Percentiles rank a stretch among this genome's conserved stretches.
Conservation (phyloP, 2,888 invertebrate genomes). For the Spisula solida region DNA sequence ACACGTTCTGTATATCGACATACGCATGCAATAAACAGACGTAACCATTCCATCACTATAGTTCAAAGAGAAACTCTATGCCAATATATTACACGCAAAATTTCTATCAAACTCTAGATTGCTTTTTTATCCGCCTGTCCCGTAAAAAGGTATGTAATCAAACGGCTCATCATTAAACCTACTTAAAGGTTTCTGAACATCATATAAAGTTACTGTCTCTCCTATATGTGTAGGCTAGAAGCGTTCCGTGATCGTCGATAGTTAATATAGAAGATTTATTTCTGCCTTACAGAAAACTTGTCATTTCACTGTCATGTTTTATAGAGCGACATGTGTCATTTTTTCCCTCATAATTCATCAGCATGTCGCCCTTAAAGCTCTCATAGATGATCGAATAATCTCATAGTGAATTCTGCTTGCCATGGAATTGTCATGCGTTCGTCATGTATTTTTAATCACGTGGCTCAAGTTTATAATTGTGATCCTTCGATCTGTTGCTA, state of each 20-base stretch:
- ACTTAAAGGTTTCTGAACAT: background rate
- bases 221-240: background rate
- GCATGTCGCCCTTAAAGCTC: background rate
- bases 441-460: slow-evolving; percentile 55
- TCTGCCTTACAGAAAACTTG: slow-evolving; percentile 1
- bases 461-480: slow-evolving; percentile 56
- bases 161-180: background rate
- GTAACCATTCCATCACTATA: too few species aligned
- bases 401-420: slow-evolving; percentile 22
- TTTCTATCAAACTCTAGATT: background rate
- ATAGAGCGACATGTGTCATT: slow-evolving; percentile 14
- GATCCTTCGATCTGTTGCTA: slow-evolving; percentile 53
- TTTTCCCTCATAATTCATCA: background rate
- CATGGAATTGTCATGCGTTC: slow-evolving; percentile 35
- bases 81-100: too few species aligned
- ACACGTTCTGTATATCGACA: too few species aligned
- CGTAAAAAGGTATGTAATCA: background rate
- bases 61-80: too few species aligned
- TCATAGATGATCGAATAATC: background rate
- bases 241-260: background rate
- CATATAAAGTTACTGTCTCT: background rate
- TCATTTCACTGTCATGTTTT: background rate
- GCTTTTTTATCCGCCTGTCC: background rate
- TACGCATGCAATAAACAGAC: too few species aligned
- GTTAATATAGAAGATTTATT: background rate